Conservation (phyloP, 1,140 invertebrate species). For the Drosophila lacertosa region DNA sequence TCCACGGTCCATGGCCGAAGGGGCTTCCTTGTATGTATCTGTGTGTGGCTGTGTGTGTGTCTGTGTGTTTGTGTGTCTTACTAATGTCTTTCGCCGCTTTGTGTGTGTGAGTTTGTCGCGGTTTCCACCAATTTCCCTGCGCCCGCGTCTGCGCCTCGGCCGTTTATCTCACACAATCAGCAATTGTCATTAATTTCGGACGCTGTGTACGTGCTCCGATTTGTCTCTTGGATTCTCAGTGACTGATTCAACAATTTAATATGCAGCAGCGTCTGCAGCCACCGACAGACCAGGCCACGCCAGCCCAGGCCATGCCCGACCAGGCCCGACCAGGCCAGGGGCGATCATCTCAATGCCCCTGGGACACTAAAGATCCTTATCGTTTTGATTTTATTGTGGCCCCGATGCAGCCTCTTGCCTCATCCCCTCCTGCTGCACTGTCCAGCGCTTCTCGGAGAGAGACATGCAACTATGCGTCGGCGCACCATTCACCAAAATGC, state of each 20-base stretch:
- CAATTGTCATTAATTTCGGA: slow-evolving; percentile 82
- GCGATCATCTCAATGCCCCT: slow-evolving; percentile 40
- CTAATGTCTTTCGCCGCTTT: slow-evolving; percentile 33
- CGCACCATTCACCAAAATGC: slow-evolving; percentile 53
- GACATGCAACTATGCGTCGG: slow-evolving; percentile 67
- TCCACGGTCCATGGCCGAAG: slow-evolving; percentile 12
- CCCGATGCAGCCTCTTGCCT: slow-evolving; percentile 36
- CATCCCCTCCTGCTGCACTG: slow-evolving; percentile 11
- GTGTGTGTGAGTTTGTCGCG: slow-evolving; percentile 45
- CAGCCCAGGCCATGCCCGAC: not conserved
- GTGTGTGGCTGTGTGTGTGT: not conserved
- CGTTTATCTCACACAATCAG: slow-evolving; percentile 77
- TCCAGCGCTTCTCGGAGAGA: slow-evolving; percentile 15
- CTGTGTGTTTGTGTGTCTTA: not conserved
- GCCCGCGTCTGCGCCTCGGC: slow-evolving; percentile 26
- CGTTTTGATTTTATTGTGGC: slow-evolving; percentile 68
- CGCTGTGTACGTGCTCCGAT: slow-evolving; percentile 80
- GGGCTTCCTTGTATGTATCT: slow-evolving; percentile 40
- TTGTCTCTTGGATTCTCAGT: slow-evolving; percentile 57
- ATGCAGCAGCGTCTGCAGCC: slow-evolving; percentile 37
- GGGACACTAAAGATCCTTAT: slow-evolving; percentile 66
- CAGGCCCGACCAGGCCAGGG: not conserved
- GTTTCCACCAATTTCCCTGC: slow-evolving; percentile 47
- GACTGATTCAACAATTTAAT: slow-evolving; percentile 81
- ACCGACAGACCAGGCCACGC: not conserved